Evolutionary conservation across 2,113 vertebrate genomes (phyloP).

Genomic region (Stomatorhinus ivindoensis): DNA sequence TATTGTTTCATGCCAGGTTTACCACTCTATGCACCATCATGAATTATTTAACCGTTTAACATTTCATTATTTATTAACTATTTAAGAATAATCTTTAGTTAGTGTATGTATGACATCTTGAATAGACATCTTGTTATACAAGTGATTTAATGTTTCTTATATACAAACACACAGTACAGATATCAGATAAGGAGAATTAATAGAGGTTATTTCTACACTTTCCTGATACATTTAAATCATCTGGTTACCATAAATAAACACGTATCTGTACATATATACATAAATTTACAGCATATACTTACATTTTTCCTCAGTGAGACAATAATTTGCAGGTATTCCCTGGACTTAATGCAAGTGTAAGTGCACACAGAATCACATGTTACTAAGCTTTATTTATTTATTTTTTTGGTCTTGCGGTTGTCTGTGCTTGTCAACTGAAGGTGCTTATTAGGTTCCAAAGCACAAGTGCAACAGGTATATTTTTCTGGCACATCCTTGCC

Average conservation of each 20-base stretch:
- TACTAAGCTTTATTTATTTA: background rate
- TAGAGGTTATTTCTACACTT: background rate
- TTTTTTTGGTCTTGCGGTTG: background rate
- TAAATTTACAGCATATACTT: background rate
- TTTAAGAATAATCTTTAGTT: background rate
- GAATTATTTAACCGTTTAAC: background rate
- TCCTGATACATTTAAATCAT: background rate
- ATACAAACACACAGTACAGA: background rate
- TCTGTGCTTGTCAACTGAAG: background rate
- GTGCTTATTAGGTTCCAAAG: conserved; percentile 1
- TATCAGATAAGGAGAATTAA: background rate
- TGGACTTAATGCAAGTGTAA: background rate
- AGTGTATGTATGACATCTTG: background rate
- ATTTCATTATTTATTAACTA: background rate
- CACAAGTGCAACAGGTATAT: background rate
- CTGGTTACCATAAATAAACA: background rate
- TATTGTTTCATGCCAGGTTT: background rate
- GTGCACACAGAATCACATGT: background rate
- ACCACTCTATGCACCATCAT: background rate
- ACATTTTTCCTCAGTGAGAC: background rate
- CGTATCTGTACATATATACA: background rate
- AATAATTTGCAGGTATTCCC: background rate
- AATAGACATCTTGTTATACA: background rate
- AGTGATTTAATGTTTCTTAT: background rate
- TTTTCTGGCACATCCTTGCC: background rate